Percentiles rank a stretch among this genome's conserved stretches.
phyloP scores from a whole-genome alignment of 2,888 invertebrate genomes.

The Idaea aversata region DNA sequence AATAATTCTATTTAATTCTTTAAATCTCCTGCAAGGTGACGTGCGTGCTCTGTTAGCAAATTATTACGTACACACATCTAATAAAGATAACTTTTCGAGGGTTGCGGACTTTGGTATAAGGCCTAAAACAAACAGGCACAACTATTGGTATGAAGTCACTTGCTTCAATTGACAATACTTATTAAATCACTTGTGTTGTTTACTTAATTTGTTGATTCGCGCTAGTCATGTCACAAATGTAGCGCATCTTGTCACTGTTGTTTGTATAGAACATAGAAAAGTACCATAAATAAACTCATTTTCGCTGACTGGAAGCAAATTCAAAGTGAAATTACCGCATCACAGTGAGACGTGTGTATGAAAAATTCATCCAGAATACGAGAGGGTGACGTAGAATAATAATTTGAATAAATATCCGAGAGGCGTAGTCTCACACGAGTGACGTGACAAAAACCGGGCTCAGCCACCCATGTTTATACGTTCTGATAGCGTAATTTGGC shows the following conservation, averaged over 20 bases:
- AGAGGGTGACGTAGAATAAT: conserved; percentile 71
- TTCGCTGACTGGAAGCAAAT: conserved; percentile 60
- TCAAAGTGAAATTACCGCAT: conserved; percentile 77
- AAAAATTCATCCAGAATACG: conserved; percentile 77
- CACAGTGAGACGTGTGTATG: conserved; percentile 71
- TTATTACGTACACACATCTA: conserved; percentile 55
- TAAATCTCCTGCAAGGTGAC: conserved; percentile 27
- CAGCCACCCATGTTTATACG: conserved; percentile 71
- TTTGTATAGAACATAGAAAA: conserved; percentile 52
- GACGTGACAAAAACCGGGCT: conserved; percentile 69
- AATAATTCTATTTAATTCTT: conserved; percentile 10
- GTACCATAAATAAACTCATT: conserved; percentile 70
- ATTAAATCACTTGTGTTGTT: not conserved
- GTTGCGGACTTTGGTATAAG: not conserved
- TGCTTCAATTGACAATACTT: not conserved
- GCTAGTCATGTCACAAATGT: not conserved
- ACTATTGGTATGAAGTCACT: not conserved
- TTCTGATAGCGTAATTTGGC: conserved; percentile 75
- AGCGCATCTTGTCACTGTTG: conserved; percentile 19
- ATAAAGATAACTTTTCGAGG: conserved; percentile 46
- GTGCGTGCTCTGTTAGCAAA: conserved; percentile 45
- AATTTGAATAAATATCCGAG: conserved; percentile 76
- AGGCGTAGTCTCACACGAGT: conserved; percentile 55
- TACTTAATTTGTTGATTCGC: not conserved
- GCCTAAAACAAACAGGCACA: not conserved